A percentile compares a stretch with the other conserved stretches of the same genome.
Conservation (phyloP, 2,888 invertebrate genomes). For the Pristionchus fissidentatus region DNA sequence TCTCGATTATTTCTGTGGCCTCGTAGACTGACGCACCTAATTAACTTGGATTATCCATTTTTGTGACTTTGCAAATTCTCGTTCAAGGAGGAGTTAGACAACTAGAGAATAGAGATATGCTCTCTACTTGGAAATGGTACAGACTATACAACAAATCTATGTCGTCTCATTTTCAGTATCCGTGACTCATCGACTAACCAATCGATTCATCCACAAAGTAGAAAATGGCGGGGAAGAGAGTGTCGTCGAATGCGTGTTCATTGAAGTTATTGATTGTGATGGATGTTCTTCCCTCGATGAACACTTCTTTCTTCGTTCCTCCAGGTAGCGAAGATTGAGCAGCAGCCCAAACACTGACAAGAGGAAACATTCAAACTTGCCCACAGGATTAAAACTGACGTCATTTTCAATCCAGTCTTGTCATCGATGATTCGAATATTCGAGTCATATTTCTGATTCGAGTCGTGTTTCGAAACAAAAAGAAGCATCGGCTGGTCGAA, state of each 20-base stretch:
- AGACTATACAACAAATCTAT: too few relatives aligned
- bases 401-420: slow-evolving; percentile 8
- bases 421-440: slow-evolving; percentile 33
- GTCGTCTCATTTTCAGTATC: too few relatives aligned
- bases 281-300: slow-evolving; percentile 10
- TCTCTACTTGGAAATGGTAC: too few relatives aligned
- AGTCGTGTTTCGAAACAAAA: slow-evolving; percentile 17
- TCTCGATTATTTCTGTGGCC: slow-evolving; percentile 15
- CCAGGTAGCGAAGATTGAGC: background rate
- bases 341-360: slow-evolving; percentile 37
- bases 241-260: slow-evolving; percentile 29
- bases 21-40: slow-evolving; percentile 26
- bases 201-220: slow-evolving; percentile 30
- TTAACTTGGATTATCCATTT: background rate
- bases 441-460: slow-evolving; percentile 42
- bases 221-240: slow-evolving; percentile 14
- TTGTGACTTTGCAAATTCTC: too few relatives aligned
- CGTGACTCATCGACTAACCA: background rate
- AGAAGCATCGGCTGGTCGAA: slow-evolving; percentile 42
- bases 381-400: slow-evolving; percentile 2
- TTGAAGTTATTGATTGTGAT: slow-evolving; percentile 32
- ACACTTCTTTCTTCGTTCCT: slow-evolving; percentile 40
- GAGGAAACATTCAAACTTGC: background rate
- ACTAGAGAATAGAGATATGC: too few relatives aligned
- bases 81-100: too few relatives aligned